Evolutionary conservation across 2,888 invertebrate species (phyloP).

Genomic region (Yponomeuta plumbellus): DNA sequence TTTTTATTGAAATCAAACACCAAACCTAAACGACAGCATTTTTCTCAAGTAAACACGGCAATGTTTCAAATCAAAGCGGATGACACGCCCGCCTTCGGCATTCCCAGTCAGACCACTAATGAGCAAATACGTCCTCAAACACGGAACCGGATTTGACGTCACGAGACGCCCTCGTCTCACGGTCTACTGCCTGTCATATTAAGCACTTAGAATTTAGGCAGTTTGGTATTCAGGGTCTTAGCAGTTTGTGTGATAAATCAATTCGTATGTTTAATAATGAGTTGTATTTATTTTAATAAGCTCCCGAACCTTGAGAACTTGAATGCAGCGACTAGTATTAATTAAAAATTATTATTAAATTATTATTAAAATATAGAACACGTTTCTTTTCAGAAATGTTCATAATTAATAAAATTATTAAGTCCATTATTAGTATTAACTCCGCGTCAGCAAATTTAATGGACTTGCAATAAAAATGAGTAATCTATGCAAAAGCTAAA

Average conservation of each 20-base stretch:
- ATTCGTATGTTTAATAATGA: background rate
- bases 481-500: too few relatives aligned
- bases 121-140: constrained; percentile 18
- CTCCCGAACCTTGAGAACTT: too few relatives aligned
- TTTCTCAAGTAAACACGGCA: background rate
- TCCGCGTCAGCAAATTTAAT: too few relatives aligned
- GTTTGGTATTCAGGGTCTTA: background rate
- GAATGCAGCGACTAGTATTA: too few relatives aligned
- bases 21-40: background rate
- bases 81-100: constrained; percentile 16
- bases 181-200: constrained; percentile 9
- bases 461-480: too few relatives aligned
- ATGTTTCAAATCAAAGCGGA: constrained; percentile 7
- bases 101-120: constrained; percentile 15
- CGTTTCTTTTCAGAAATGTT: too few relatives aligned
- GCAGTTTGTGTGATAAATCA: background rate
- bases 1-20: background rate
- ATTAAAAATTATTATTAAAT: too few relatives aligned
- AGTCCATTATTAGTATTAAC: too few relatives aligned
- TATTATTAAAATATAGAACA: too few relatives aligned
- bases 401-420: too few relatives aligned
- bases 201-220: background rate
- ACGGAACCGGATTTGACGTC: background rate
- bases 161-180: constrained; percentile 11
- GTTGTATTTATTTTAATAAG: background rate